Conservation (phyloP, 2,888 invertebrate species). For the Erebia aethiops region DNA sequence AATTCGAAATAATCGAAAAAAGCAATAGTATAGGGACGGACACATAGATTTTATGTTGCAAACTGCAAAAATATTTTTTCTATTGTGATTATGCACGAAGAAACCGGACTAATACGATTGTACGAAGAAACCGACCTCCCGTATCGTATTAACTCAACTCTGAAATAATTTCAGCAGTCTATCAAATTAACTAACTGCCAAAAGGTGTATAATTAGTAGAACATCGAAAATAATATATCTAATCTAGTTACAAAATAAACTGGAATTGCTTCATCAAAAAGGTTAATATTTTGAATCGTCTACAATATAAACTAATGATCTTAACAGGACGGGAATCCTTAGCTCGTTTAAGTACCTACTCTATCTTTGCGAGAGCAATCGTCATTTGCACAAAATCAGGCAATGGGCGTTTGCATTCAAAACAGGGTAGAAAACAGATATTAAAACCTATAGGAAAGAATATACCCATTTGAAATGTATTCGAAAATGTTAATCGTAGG, state of each 20-base stretch:
- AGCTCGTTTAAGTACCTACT: slow-evolving; percentile 48
- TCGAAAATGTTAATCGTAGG: too few relatives aligned
- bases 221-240: slow-evolving; percentile 13
- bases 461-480: too few relatives aligned
- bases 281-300: slow-evolving; percentile 32
- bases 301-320: slow-evolving; percentile 25
- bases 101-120: too few relatives aligned
- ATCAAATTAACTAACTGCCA: neutral
- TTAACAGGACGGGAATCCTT: slow-evolving; percentile 52
- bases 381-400: slow-evolving; percentile 65
- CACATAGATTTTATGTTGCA: too few relatives aligned
- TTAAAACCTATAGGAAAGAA: too few relatives aligned
- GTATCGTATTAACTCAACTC: too few relatives aligned
- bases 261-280: slow-evolving; percentile 21
- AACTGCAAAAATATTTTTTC: too few relatives aligned
- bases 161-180: neutral
- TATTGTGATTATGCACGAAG: too few relatives aligned
- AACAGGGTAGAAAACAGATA: slow-evolving; percentile 41
- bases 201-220: neutral
- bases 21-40: too few relatives aligned
- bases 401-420: slow-evolving; percentile 44
- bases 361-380: slow-evolving; percentile 53
- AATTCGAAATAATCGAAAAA: too few relatives aligned
- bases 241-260: slow-evolving; percentile 16
- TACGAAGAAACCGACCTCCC: too few relatives aligned